Evolutionary conservation across 2,797 vertebrate species (phyloP), one percentile per base, ranked within the genome.

Genomic region (Halcyon smyrnensis): DNA sequence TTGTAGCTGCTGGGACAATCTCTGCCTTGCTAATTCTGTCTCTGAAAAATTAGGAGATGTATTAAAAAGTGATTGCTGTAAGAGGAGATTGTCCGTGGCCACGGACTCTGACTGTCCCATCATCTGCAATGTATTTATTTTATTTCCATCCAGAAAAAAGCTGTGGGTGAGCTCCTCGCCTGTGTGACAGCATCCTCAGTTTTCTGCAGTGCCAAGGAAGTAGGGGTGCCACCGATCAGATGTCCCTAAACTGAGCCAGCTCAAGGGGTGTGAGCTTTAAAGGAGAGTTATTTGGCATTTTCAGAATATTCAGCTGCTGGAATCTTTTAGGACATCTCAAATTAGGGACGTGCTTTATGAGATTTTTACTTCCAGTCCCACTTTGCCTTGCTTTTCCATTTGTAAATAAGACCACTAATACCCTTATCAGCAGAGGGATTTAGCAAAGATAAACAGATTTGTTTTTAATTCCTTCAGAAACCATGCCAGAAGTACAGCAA

Each of bases 371-470:
- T 88, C 62, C 54, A 76, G 63, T 65, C 67, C 70, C 50, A 57
- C 65, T 83, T 86, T 57, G 79, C 65, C 37, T 89, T 71, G 43
- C 67, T 90, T 56, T 93, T 84, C 65, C 2, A 1, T 90, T 91
- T 93, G 80, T 90, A 93, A 95, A 86, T 95, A 95, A 83, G 68
- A 77, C 34, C 32, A 50, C 62, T 93, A 94, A 92, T 84, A 67
- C 70, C n/a, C 80, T 92, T 95, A 95, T 97, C 90, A 76, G 92
- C 80, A 76, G 74, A 89, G 59, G 83, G 83, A 84, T 95, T 95
- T 95, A 92, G 88, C 8, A 41, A 92, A 95, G 94, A 94, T 92
- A 96, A 97, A 94, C 92, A 96, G 95, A 96, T 94, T 93, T 81
- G 11, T 0, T 54, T 91, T 90, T 95, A 95, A 93, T 94, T 95